phyloP scores from a whole-genome alignment of 1,140 invertebrate species.

The Augochlora pura region DNA sequence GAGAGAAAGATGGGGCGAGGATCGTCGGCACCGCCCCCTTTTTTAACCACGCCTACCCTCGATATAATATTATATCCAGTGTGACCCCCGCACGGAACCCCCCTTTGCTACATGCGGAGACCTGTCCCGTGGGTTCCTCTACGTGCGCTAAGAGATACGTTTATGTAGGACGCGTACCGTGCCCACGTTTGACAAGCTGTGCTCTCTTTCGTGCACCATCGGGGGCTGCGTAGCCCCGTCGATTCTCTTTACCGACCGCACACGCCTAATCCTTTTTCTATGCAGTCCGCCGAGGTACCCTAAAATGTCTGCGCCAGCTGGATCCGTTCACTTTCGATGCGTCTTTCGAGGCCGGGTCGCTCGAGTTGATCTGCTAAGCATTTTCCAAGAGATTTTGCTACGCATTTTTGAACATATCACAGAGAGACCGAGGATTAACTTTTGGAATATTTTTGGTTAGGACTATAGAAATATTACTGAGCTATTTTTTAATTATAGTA shows the following conservation, averaged over 20 bases:
- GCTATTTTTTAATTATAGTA: too few relatives aligned
- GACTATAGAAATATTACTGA: too few relatives aligned
- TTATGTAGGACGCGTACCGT: constrained; percentile 63
- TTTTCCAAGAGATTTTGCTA: too few relatives aligned
- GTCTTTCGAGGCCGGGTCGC: too few relatives aligned
- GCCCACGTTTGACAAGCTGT: constrained; percentile 61
- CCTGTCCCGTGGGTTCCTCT: constrained; percentile 31
- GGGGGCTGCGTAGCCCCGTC: background rate
- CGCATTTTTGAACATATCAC: too few relatives aligned
- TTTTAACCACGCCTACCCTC: constrained; percentile 77
- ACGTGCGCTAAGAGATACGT: constrained; percentile 46
- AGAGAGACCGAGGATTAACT: too few relatives aligned
- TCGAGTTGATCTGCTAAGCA: too few relatives aligned
- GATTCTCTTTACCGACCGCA: background rate
- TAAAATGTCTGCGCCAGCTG: too few relatives aligned
- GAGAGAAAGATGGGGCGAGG: constrained; percentile 57
- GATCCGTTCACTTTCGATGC: too few relatives aligned
- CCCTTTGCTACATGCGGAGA: constrained; percentile 18
- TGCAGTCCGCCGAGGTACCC: too few relatives aligned
- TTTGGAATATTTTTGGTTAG: too few relatives aligned
- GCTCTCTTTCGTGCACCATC: constrained; percentile 16
- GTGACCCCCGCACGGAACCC: constrained; percentile 26
- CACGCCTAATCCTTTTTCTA: background rate
- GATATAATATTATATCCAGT: constrained; percentile 68
- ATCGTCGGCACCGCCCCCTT: constrained; percentile 73